These are phyloP conservation scores for Plusia festucae DNA, from an alignment of 2,888 invertebrate genomes.

Conservation along the genomic window DNA sequence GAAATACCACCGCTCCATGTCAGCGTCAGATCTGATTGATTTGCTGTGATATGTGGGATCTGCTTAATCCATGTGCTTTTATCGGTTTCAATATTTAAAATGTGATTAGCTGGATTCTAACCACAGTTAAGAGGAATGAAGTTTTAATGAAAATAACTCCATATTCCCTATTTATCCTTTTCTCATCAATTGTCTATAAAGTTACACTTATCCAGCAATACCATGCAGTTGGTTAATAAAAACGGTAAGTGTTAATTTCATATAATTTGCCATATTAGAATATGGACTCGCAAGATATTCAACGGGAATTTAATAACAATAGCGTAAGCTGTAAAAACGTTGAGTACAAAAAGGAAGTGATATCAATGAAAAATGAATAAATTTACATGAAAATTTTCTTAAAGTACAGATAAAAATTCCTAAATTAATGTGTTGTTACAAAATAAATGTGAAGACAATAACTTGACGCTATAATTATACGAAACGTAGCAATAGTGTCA, in stretches of 20 bases:
- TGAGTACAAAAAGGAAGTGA: too few relatives aligned
- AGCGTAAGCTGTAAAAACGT: background rate
- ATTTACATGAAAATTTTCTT: too few relatives aligned
- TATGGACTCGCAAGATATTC: background rate
- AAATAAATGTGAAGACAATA: background rate
- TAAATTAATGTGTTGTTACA: too few relatives aligned
- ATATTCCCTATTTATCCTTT: too few relatives aligned
- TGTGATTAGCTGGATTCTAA: background rate
- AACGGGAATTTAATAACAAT: background rate
- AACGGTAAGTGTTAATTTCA: too few relatives aligned
- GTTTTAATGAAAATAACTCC: too few relatives aligned
- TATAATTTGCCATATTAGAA: background rate
- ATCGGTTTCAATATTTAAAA: background rate
- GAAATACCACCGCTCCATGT: constrained; percentile 72
- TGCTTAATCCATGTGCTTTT: constrained; percentile 25
- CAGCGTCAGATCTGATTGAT: constrained; percentile 75
- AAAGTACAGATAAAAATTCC: too few relatives aligned
- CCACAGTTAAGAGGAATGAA: too few relatives aligned
- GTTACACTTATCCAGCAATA: too few relatives aligned
- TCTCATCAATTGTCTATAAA: too few relatives aligned
- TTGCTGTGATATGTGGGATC: constrained; percentile 52
- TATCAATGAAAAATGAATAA: too few relatives aligned
- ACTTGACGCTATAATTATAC: constrained; percentile 51
- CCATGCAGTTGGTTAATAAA: too few relatives aligned
- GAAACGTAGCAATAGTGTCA: constrained; percentile 63